A percentile compares a stretch with the other conserved stretches of the same genome.
phyloP scores from a whole-genome alignment of 2,113 vertebrate species.

The Prunella fulvescens region DNA sequence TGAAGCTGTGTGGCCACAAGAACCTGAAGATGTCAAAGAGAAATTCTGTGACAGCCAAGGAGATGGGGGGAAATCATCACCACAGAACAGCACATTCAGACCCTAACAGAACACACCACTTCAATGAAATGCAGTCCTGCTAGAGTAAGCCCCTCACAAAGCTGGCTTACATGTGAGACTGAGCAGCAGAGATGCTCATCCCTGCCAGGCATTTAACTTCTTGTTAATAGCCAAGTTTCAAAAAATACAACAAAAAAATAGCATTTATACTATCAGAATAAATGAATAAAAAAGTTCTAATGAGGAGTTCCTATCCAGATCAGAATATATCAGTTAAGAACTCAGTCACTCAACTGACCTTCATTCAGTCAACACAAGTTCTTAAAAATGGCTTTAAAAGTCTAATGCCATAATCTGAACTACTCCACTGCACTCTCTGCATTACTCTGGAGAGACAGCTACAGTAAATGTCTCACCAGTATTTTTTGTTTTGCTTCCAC shows the following conservation, averaged over 20 bases:
- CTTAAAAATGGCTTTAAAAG: neutral
- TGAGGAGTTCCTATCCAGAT: neutral
- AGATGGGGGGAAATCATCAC: accelerated
- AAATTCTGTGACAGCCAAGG: neutral
- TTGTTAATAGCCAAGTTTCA: neutral
- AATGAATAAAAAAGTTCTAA: neutral
- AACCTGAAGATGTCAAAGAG: neutral
- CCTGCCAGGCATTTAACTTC: neutral
- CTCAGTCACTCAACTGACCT: neutral
- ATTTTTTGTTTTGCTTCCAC: neutral
- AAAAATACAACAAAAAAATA: neutral
- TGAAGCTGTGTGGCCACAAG: neutral
- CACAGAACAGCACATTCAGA: neutral
- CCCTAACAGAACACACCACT: accelerated
- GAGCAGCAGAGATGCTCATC: neutral
- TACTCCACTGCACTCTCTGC: neutral
- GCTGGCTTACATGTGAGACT: neutral
- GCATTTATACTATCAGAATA: neutral
- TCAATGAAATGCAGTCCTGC: neutral
- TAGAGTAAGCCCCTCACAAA: accelerated
- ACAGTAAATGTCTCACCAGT: neutral
- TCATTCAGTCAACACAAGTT: neutral
- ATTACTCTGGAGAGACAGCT: neutral
- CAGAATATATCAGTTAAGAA: neutral
- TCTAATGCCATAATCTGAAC: neutral